Evolutionary conservation across 2,113 vertebrate species (phyloP).

Genomic region (Pseudorectes ferrugineus): DNA sequence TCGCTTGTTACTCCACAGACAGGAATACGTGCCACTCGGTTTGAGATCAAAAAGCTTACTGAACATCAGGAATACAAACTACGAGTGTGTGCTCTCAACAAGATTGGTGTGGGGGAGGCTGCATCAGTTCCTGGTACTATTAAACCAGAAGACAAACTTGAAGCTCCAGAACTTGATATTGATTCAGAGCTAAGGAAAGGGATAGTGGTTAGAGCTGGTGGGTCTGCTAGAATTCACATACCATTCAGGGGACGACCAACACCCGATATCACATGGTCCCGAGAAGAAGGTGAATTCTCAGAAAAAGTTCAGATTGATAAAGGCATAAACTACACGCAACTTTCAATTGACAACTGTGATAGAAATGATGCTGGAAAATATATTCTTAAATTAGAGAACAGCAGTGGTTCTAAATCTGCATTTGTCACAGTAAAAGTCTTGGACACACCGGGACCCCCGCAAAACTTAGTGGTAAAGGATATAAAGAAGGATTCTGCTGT

Average conservation of each 20-base stretch:
- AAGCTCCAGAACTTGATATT: slow-evolving; percentile 92
- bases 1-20: slow-evolving; percentile 86
- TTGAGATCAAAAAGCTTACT: slow-evolving; percentile 87
- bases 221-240: slow-evolving; percentile 87
- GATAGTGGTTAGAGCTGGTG: slow-evolving; percentile 89
- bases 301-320: slow-evolving; percentile 90
- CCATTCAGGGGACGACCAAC: slow-evolving; percentile 92
- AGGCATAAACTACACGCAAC: slow-evolving; percentile 83
- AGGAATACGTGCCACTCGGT: slow-evolving; percentile 83
- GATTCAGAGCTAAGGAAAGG: slow-evolving; percentile 94
- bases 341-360: slow-evolving; percentile 93
- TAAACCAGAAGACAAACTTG: slow-evolving; percentile 93
- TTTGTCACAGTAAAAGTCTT: slow-evolving; percentile 95
- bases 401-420: slow-evolving; percentile 90
- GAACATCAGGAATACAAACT: slow-evolving; percentile 97
- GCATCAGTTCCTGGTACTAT: slow-evolving; percentile 82
- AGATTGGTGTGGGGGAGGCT: slow-evolving; percentile 90
- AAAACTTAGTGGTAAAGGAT: slow-evolving; percentile 88
- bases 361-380: slow-evolving; percentile 97
- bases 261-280: slow-evolving; percentile 91
- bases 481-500: slow-evolving; percentile 87
- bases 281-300: slow-evolving; percentile 89
- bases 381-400: slow-evolving; percentile 88
- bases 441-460: slow-evolving; percentile 91
- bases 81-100: slow-evolving; percentile 92